A percentile compares a stretch with the other conserved stretches of the same genome.
Evolutionary conservation across 2,888 invertebrate genomes (phyloP).

Genomic region (Clanis bilineata): DNA sequence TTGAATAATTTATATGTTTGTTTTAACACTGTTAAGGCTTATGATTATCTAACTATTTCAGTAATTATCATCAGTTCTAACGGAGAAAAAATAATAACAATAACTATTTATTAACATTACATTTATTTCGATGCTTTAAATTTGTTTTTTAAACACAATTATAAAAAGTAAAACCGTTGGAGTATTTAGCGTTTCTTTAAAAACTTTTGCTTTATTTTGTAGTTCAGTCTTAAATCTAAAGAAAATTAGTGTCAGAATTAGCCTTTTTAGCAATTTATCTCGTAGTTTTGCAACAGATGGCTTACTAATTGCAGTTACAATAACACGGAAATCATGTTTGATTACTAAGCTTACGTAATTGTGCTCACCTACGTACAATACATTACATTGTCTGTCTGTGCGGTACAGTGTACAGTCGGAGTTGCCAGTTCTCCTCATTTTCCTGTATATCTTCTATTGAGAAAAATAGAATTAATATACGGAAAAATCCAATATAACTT

Average conservation of each 20-base stretch:
- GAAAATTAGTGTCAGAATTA: background rate
- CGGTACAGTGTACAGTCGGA: slow-evolving; percentile 25
- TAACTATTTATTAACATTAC: too few relatives aligned
- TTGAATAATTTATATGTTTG: background rate
- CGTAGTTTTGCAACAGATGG: background rate
- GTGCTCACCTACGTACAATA: slow-evolving; percentile 12
- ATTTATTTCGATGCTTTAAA: background rate
- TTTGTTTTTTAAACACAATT: background rate
- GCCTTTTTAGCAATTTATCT: background rate
- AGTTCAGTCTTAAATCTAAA: background rate
- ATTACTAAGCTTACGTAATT: slow-evolving; percentile 13
- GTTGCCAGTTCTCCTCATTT: too few relatives aligned
- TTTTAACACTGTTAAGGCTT: background rate
- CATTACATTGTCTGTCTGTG: background rate
- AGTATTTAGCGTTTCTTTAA: background rate
- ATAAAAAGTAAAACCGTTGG: too few relatives aligned
- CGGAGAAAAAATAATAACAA: background rate
- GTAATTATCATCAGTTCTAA: background rate
- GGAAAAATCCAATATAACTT: too few relatives aligned
- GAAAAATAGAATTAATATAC: too few relatives aligned
- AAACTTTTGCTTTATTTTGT: background rate
- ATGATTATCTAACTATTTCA: background rate
- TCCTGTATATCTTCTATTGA: too few relatives aligned
- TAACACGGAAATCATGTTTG: slow-evolving; percentile 10
- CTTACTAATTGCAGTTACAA: background rate